Evolutionary conservation across 2,888 invertebrate genomes (phyloP).

Genomic region (Sphecodes monilicornis): DNA sequence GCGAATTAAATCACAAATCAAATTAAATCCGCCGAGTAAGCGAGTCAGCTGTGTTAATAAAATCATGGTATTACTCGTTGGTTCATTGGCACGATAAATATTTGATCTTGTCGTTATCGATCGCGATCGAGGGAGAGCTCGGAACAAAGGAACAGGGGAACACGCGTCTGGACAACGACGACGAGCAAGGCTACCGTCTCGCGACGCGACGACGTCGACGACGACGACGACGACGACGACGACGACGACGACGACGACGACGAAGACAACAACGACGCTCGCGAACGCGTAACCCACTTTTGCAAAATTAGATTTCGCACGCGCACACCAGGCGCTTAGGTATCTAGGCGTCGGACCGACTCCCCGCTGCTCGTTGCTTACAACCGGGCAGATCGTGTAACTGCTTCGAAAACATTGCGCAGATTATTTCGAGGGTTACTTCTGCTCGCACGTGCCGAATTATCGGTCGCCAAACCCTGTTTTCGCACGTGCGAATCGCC

Average conservation of each 20-base stretch:
- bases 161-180: slow-evolving; percentile 37
- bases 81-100: background rate
- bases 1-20: background rate
- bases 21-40: background rate
- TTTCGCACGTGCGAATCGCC: slow-evolving; percentile 31
- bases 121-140: background rate
- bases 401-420: slow-evolving; percentile 50
- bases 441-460: slow-evolving; percentile 31
- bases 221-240: too few species aligned
- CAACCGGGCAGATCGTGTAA: slow-evolving; percentile 37
- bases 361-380: slow-evolving; percentile 61
- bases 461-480: slow-evolving; percentile 41
- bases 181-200: slow-evolving; percentile 30
- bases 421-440: slow-evolving; percentile 41
- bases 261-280: background rate
- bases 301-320: slow-evolving; percentile 71
- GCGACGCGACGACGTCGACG: background rate
- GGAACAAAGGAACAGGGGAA: slow-evolving; percentile 19
- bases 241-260: too few species aligned
- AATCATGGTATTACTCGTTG: background rate
- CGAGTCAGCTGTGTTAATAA: background rate
- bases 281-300: slow-evolving; percentile 66
- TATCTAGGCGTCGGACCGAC: slow-evolving; percentile 51
- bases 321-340: slow-evolving; percentile 31
- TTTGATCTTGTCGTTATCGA: slow-evolving; percentile 2